Base-by-base conservation (phyloP, 2,113 vertebrate species). In the Eupsittula cactorum region DNA sequence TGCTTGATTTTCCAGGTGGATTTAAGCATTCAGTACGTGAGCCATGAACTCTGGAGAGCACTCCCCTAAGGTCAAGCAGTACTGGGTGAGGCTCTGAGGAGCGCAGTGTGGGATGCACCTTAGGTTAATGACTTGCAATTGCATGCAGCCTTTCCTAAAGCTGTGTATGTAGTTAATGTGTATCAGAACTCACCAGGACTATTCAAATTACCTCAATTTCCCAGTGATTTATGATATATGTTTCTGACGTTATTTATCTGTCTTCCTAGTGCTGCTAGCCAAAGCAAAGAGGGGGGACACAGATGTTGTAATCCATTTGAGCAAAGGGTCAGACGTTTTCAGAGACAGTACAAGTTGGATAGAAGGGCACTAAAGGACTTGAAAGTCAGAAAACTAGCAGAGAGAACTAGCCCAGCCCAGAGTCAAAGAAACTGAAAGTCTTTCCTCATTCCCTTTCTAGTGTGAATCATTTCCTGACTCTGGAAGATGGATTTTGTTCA, bases 401-500 rank as follows among this genome's bases (percentile, higher is more conserved):
- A 76, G 19, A 71, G 79, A 69, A 91, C 90, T 59, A 94, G 44
- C 11, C 60, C 84, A 62, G 59, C 49, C 41, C 37, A 76, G 57
- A 83, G 29, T 86, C 82, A 86, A 86, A 82, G 79, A 44, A 90
- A 70, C 1, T 29, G 82, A 90, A 92, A 67, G 29, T 2, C 37
- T 96, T 94, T 94, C 86, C 57, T 96, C 41, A 41, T 79, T 83
- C 55, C n/a, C 69, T 92, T 85, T 88, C 93, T 89, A 68, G 7
- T 50, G 92, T 88, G 67, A 52, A 90, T 88, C 5, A 93, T 88
- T 88, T 90, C 59, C 64, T 93, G 88, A 85, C 35, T 93, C 93
- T 96, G 83, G 76, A 97, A 96, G 97, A 96, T 74, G 91, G 35
- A 62, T 96, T 97, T 91, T 96, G 67, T 95, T 86, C 50, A 77